A percentile compares a stretch with the other conserved stretches of the same genome.
Evolutionary conservation across 92 coral and sea anemone genomes (phyloP).

Genomic region (Meandrina meandrites): DNA sequence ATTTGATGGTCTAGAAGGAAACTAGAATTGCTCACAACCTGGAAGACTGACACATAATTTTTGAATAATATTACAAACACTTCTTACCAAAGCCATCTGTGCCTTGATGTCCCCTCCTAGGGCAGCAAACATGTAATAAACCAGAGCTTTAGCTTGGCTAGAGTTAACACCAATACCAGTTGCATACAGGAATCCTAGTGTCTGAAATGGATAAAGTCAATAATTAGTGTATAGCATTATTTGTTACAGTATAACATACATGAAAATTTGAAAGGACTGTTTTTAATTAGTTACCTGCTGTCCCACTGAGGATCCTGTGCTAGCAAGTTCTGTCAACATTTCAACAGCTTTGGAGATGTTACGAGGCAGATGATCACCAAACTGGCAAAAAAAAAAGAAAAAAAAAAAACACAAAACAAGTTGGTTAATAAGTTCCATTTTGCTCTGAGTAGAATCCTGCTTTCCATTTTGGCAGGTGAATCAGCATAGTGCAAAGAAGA

Average conservation of each 20-base stretch:
- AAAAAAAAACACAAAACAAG: neutral
- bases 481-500: neutral
- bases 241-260: neutral
- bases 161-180: slow-evolving; percentile 94
- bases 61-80: neutral
- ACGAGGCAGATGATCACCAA: slow-evolving; percentile 89
- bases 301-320: slow-evolving; percentile 87
- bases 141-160: slow-evolving; percentile 94
- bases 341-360: slow-evolving; percentile 88
- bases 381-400: slow-evolving; percentile 50
- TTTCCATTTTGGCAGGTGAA: neutral
- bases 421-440: no score
- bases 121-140: slow-evolving; percentile 90
- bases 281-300: slow-evolving; percentile 73
- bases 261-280: no score
- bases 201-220: slow-evolving; percentile 43
- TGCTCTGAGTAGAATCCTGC: no score
- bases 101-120: slow-evolving; percentile 92
- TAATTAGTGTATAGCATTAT: neutral
- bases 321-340: slow-evolving; percentile 71
- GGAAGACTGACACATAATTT: neutral
- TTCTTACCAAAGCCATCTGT: slow-evolving; percentile 92
- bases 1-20: neutral
- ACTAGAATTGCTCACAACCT: neutral
- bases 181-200: slow-evolving; percentile 92